These are phyloP conservation scores for Hormiphora californensis DNA, from an alignment of 37 sponge, comb jelly and placozoan genomes.

Conservation along the genomic window DNA sequence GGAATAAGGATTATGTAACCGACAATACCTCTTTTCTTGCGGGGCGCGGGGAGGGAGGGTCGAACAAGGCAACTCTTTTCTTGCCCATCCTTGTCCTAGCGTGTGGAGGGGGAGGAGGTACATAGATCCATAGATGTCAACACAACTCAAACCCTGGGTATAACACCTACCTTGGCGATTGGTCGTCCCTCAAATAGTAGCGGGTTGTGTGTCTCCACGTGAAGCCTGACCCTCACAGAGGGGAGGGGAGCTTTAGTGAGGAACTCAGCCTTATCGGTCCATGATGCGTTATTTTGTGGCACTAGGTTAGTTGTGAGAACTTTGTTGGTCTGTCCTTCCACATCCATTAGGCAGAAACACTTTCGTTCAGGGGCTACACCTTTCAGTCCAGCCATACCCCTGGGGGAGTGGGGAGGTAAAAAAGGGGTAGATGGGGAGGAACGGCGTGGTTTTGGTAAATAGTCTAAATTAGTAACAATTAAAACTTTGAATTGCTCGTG, in stretches of 20 bases:
- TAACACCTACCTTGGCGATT: neutral
- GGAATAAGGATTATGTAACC: too few species aligned
- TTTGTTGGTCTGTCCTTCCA: constrained; percentile 38
- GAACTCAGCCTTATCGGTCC: constrained; percentile 40
- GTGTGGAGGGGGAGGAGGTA: too few species aligned
- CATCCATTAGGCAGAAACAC: neutral
- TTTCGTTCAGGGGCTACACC: neutral
- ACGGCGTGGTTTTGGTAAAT: too few species aligned
- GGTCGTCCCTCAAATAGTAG: constrained; percentile 8
- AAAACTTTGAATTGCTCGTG: neutral
- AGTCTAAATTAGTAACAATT: neutral
- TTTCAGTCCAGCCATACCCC: constrained; percentile 5
- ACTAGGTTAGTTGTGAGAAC: neutral
- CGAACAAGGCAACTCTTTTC: too few species aligned
- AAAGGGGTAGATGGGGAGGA: too few species aligned
- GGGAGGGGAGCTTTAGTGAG: neutral
- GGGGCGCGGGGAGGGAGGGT: too few species aligned
- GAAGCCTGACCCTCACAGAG: neutral
- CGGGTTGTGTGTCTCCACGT: neutral
- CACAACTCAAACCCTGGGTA: too few species aligned
- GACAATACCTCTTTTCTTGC: too few species aligned
- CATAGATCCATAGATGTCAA: too few species aligned
- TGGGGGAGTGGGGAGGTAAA: neutral
- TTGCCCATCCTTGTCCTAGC: too few species aligned
- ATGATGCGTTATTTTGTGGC: neutral